Percentiles rank a stretch among this genome's conserved stretches.
Evolutionary conservation across 2,888 invertebrate genomes (phyloP).

Genomic region (Mesochorus sp.): DNA sequence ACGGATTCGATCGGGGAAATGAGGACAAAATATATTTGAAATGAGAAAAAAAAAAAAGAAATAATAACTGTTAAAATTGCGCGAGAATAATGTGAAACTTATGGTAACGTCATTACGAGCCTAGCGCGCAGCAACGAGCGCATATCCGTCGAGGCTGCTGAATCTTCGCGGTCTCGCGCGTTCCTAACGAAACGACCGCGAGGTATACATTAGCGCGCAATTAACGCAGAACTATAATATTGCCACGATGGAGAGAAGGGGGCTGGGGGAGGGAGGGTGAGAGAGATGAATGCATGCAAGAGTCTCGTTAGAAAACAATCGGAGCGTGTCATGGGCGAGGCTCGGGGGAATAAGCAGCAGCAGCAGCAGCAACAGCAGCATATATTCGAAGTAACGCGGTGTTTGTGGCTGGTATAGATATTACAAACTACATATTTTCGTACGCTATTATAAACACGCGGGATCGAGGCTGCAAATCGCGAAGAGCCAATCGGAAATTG

Average conservation of each 20-base stretch:
- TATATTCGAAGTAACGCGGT: no score
- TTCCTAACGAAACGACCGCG: constrained; percentile 37
- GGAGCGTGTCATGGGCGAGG: constrained; percentile 61
- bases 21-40: background rate
- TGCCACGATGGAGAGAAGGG: background rate
- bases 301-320: constrained; percentile 54
- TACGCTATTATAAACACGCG: no score
- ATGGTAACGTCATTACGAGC: background rate
- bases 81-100: constrained; percentile 8
- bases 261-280: background rate
- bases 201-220: constrained; percentile 45
- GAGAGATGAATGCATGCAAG: constrained; percentile 9
- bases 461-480: no score
- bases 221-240: constrained; percentile 48
- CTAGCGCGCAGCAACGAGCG: constrained; percentile 7
- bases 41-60: background rate
- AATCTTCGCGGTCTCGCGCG: constrained; percentile 28
- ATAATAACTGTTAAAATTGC: background rate
- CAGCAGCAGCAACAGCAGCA: no score
- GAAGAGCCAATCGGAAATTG: constrained; percentile 43
- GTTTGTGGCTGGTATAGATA: no score
- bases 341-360: no score
- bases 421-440: no score
- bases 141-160: constrained; percentile 29
- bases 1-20: constrained; percentile 12